Evolutionary conservation across 2,888 invertebrate species (phyloP), one percentile per base, ranked within the genome.

Genomic region (Stenodema calcarata): DNA sequence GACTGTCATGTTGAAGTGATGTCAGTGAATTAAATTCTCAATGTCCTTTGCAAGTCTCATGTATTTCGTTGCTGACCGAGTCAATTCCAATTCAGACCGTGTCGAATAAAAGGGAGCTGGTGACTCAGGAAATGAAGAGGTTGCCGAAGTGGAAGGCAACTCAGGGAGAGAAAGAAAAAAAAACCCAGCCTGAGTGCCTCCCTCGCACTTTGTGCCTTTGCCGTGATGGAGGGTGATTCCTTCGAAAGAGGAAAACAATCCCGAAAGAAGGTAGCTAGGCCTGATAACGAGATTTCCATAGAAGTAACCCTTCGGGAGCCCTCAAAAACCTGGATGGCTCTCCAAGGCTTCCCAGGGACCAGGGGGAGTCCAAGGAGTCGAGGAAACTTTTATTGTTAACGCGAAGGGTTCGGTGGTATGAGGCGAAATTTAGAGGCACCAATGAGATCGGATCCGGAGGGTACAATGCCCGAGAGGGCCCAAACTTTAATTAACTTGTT

Each of bases 401-500:
- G 44, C 9, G n/a, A 23, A 44, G n/a, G 44, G n/a, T 18, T 14
- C 23, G 44, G 78, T 2, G 11, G n/a, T 4, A 18, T 14, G 62
- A 6, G 30, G 73, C 78, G 78, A 44, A 82, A 81, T 69, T 82
- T 82, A 69, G 62, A 69, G 27, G 76, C 16, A n/a, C 44, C 27
- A 41, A 78, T 42, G 14, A 41, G 78, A 69, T 41, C 42, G 82
- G 41, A 69, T 27, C n/a, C 62, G 62, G 44, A 41, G 18, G 82
- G 41, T 69, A 82, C 82, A 69, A 82, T 35, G 27, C 82, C 82
- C 35, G 41, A 6, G 69, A 28, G 82, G 41, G 35, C 42, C 82
- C 82, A n/a, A 82, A 82, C 69, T 82, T 82, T 82, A 82, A 82
- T 82, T 82, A 82, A 82, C 82, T 82, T 82, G 82, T 82, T 82